Conservation (phyloP, 2,888 invertebrate species). For the Polyploca ridens region DNA sequence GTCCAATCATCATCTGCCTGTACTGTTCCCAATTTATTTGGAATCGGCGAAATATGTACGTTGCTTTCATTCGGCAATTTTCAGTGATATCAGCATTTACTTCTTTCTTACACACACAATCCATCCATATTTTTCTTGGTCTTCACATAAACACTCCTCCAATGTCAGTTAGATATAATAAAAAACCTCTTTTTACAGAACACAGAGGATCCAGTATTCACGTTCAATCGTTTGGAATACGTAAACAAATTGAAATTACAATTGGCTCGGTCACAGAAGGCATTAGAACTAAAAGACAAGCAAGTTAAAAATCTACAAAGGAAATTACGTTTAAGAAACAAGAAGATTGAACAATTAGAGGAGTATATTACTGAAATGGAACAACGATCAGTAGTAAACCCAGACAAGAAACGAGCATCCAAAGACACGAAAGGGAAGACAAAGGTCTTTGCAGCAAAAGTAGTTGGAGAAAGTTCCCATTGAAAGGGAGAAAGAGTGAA, state of each 20-base stretch:
- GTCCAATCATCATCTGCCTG: too few species aligned
- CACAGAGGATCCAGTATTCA: neutral
- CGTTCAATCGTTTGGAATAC: neutral
- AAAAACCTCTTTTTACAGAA: neutral
- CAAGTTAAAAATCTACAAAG: neutral
- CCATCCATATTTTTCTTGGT: too few species aligned
- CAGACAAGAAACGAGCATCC: neutral
- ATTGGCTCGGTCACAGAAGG: neutral
- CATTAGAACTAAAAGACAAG: neutral
- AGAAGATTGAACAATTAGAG: neutral
- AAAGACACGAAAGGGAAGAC: too few species aligned
- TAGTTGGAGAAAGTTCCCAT: neutral
- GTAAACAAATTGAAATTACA: neutral
- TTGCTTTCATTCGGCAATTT: too few species aligned
- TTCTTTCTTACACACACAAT: too few species aligned
- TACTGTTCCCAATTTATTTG: too few species aligned
- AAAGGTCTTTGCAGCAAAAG: neutral
- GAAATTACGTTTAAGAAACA: neutral
- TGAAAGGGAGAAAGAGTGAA: too few species aligned
- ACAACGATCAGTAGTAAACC: neutral
- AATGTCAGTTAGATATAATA: too few species aligned
- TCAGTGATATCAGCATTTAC: too few species aligned
- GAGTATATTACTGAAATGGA: neutral
- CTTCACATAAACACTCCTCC: too few species aligned
- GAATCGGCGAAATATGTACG: too few species aligned